Evolutionary conservation across 2,113 vertebrate species (phyloP), one percentile per base, ranked within the genome.

Genomic region (Kryptolebias marmoratus): DNA sequence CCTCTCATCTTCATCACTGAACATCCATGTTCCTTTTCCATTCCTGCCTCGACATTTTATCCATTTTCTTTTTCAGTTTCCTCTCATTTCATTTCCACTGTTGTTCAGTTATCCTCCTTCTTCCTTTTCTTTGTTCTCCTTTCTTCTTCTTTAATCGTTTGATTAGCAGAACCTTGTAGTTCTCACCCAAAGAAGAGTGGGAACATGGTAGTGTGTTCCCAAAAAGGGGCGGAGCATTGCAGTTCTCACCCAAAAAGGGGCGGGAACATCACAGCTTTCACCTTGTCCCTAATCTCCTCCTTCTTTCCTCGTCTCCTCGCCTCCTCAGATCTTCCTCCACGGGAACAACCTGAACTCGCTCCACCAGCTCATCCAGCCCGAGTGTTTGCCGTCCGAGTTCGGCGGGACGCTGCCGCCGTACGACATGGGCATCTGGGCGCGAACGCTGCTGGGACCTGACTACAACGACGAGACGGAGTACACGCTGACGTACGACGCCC

Each of bases 311-410:
- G 22, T 16, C 3, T 7, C 22, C 13, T 45, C 11, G 8, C 27
- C n/a, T 42, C 59, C 66, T 54, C 81, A 99, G 97, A 99, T 99
- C 94, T 99, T 98, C 89, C 94, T 99, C 80, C 98, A 99, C 28
- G 98, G 98, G 11, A 99, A 99, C 90, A 99, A 99, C 85, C 94
- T 99, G 88, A 99, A 97, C 89, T 98, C 97, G 32, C 93, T 99
- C 47, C 98, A 99, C 89, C 97, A 97, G 87, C 95, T 99, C 55
- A 95, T 99, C 75, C 95, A 96, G 57, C 97, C 97, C 0, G 98
- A 99, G 92, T 97, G 97, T 84, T 87, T 99, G 60, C 98, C 98
- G 6, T 99, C 98, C 0, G 98, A 99, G 83, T 96, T 99, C 75
- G 98, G 98, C 0, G 98, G 98, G 54, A 97, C 97, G 91, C 79